These are phyloP conservation scores for Neodontobutis hainanensis DNA, from an alignment of 2,113 vertebrate species.

Conservation along the genomic window DNA sequence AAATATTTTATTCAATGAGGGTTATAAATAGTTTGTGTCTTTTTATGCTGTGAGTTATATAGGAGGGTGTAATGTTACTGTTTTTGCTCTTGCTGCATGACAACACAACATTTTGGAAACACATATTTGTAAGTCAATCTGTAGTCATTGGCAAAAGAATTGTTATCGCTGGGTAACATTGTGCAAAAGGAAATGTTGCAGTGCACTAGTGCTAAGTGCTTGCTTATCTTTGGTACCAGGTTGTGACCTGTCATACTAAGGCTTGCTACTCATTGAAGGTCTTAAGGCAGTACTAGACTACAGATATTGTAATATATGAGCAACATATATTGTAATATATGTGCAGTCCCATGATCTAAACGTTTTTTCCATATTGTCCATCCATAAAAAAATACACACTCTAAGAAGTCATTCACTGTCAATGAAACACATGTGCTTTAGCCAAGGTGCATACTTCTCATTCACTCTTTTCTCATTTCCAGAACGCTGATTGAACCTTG, in stretches of 20 bases:
- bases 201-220: slow-evolving; percentile 6
- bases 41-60: no score
- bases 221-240: slow-evolving; percentile 46
- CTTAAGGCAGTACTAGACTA: slow-evolving; percentile 9
- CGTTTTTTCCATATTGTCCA: slow-evolving; percentile 22
- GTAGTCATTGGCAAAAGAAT: not conserved
- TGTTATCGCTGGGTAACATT: slow-evolving; percentile 24
- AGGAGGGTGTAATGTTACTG: no score
- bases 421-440: slow-evolving; percentile 45
- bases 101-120: no score
- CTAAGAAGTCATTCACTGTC: slow-evolving; percentile 43
- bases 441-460: slow-evolving; percentile 42
- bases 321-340: not conserved
- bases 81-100: no score
- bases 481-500: slow-evolving; percentile 62
- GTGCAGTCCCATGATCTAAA: not conserved
- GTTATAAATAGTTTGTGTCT: no score
- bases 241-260: slow-evolving; percentile 21
- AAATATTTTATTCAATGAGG: no score
- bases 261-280: slow-evolving; percentile 29
- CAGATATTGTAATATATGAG: not conserved
- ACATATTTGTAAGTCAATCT: not conserved
- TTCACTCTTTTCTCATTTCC: slow-evolving; percentile 58
- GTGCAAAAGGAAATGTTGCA: slow-evolving; percentile 27
- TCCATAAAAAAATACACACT: slow-evolving; percentile 48